Evolutionary conservation across 2,113 vertebrate species (phyloP).

Genomic region (Odocoileus virginianus): DNA sequence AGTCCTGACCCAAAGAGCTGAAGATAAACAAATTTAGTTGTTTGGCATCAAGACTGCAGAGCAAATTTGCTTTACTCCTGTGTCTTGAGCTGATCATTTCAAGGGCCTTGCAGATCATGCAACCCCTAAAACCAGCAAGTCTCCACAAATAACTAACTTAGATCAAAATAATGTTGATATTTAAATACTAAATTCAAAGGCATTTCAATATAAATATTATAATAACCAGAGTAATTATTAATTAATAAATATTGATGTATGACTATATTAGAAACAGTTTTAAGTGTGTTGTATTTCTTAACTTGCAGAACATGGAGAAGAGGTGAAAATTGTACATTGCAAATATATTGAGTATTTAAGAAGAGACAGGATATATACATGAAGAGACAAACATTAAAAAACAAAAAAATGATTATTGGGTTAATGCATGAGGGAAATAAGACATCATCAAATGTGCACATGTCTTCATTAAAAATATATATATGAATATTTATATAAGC

Average conservation of each 20-base stretch:
- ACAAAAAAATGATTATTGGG: neutral
- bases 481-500: neutral
- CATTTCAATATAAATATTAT: neutral
- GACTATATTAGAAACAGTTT: neutral
- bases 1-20: slow-evolving; percentile 46
- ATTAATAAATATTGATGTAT: neutral
- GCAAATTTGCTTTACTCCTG: slow-evolving; percentile 50
- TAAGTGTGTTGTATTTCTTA: neutral
- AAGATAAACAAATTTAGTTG: slow-evolving; percentile 61
- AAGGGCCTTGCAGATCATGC: slow-evolving; percentile 31
- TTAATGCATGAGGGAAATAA: neutral
- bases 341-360: neutral
- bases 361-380: neutral
- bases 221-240: neutral
- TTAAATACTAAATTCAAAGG: neutral
- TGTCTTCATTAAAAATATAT: neutral
- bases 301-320: neutral
- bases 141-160: neutral
- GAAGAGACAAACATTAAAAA: neutral
- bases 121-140: slow-evolving; percentile 35
- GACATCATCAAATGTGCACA: neutral
- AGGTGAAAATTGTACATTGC: neutral
- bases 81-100: slow-evolving; percentile 41
- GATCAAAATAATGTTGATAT: neutral
- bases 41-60: slow-evolving; percentile 48